Evolutionary conservation across 2,888 invertebrate species (phyloP), one percentile per base, ranked within the genome.

Genomic region (Chouioia cunea): DNA sequence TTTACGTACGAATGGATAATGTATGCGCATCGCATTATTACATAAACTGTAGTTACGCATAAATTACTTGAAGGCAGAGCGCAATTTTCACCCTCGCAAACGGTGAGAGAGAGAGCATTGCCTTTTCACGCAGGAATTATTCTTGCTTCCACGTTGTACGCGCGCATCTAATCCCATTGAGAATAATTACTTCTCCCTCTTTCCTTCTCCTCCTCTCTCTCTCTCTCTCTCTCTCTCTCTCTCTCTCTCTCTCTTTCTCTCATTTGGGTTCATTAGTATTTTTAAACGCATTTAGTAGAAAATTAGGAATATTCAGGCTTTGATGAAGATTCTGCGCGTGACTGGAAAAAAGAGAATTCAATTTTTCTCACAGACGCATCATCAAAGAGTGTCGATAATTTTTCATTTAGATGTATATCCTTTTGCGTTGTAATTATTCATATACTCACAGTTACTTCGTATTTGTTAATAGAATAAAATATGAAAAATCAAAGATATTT

Each of bases 11-110:
- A 70, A 66, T 73, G 66, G 67, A 63, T 73, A 73, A 73, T 73
- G 18, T 73, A 70, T 73, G 73, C 70, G 73, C 73, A 70, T 73
- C 56, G 73, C 66, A 73, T 73, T 73, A 70, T 70, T 73, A 67
- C 73, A 66, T 66, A 73, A 67, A 70, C 73, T 70, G 70, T 70
- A 73, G 70, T 73, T 73, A 70, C 70, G 70, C 70, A 73, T 73
- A 73, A 67, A 73, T 73, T 73, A 73, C 64, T 70, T 60, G 36
- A 36, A 53, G 50, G 50, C 46, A 36, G 15, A 18, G 56, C 20
- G 57, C 65, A 70, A 65, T 65, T 65, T 53, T 54, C 70, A n/a
- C 43, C 16, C 20, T 58, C 16, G 52, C 50, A 62, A 56, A 36
- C 53, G 23, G 62, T 20, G 20, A 43, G 3, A 8, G 18, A 43